Conservation (phyloP, 2,113 vertebrate genomes). For the Mixornis gularis region DNA sequence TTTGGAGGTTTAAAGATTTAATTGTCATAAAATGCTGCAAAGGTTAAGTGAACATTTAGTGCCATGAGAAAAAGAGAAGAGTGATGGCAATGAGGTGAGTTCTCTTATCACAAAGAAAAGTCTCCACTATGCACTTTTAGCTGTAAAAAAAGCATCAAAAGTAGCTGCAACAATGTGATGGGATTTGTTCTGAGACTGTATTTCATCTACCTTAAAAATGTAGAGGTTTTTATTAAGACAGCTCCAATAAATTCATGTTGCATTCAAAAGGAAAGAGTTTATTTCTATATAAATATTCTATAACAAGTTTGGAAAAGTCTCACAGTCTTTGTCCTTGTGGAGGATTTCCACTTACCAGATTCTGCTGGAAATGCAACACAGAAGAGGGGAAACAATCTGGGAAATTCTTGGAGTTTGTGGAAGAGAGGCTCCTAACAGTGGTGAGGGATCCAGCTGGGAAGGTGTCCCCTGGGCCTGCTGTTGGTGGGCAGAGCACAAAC, state of each 20-base stretch:
- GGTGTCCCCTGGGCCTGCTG: accelerated
- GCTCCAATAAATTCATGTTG: neutral
- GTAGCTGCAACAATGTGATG: neutral
- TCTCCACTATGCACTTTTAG: neutral
- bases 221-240: neutral
- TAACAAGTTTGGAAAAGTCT: neutral
- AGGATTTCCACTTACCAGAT: neutral
- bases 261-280: neutral
- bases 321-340: neutral
- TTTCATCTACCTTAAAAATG: neutral
- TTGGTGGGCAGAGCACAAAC: no score
- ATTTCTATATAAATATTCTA: neutral
- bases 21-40: neutral
- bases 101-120: conserved; percentile 11
- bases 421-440: neutral
- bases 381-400: neutral
- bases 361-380: neutral
- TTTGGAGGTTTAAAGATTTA: neutral
- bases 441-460: neutral
- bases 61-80: neutral
- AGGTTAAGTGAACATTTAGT: neutral
- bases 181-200: neutral
- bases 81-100: neutral
- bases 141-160: neutral
- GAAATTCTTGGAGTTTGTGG: neutral